These are phyloP conservation scores for Apodemus speciosus DNA, from an alignment of 2,113 vertebrate genomes.

Conservation along the genomic window DNA sequence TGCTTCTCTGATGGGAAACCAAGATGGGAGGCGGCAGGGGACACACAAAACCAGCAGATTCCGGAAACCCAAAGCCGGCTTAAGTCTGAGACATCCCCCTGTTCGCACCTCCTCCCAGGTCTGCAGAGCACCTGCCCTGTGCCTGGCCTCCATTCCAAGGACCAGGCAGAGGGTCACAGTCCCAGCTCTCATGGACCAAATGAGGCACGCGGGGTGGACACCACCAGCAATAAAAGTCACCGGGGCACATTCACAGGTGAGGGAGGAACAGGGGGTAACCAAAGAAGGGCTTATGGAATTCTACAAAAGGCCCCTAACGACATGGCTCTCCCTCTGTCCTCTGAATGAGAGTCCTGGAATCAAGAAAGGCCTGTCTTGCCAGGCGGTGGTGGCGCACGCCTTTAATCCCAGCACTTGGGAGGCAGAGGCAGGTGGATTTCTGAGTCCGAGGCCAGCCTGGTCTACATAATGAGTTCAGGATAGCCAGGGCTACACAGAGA, in stretches of 20 bases:
- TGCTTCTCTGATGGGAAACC: fast-evolving
- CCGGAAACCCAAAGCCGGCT: background rate
- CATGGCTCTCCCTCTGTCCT: background rate
- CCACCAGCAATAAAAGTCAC: background rate
- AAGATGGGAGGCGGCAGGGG: background rate
- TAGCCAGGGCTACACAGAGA: no score
- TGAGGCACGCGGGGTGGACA: background rate
- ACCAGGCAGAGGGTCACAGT: background rate
- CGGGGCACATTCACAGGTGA: background rate
- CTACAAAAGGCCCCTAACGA: background rate
- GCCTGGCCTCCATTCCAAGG: background rate
- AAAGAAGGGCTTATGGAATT: fast-evolving
- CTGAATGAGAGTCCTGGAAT: background rate
- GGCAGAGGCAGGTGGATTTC: no score
- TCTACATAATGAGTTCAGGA: no score
- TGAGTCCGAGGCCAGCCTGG: no score
- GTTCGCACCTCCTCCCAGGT: background rate
- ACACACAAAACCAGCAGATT: fast-evolving
- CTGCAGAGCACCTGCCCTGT: background rate
- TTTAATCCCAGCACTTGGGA: no score
- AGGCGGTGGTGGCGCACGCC: no score
- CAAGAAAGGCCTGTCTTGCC: background rate
- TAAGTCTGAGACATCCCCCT: background rate
- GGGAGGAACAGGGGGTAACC: no score
- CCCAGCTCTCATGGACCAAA: background rate